Conservation (phyloP, 2,797 vertebrate species). For the Danio tinwini region DNA sequence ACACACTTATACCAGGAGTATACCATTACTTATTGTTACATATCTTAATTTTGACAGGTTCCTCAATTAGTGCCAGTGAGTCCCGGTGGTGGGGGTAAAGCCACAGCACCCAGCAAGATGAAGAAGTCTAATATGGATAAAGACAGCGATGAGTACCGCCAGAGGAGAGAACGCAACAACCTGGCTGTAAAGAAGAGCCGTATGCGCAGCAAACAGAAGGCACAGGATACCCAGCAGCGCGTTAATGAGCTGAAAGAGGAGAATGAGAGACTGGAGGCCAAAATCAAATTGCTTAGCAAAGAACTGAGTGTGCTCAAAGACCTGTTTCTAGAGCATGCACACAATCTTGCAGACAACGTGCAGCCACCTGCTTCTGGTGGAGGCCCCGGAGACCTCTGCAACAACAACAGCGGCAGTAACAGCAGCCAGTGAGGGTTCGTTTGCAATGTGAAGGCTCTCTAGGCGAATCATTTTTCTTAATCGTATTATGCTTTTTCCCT, state of each 20-base stretch:
- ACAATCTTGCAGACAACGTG: conserved; percentile 93
- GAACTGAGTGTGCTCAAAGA: conserved; percentile 98
- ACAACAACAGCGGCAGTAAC: conserved; percentile 54
- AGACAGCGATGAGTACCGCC: conserved; percentile 93
- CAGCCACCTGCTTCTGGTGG: conserved; percentile 80
- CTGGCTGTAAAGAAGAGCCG: conserved; percentile 98
- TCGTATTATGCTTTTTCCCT: conserved; percentile 29
- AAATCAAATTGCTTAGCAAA: conserved; percentile 97
- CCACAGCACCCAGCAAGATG: conserved; percentile 85
- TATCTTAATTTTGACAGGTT: conserved; percentile 68
- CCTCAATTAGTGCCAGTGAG: conserved; percentile 85
- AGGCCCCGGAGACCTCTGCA: conserved; percentile 73
- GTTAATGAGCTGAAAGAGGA: conserved; percentile 98
- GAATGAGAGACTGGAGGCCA: conserved; percentile 97
- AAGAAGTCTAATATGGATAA: conserved; percentile 88
- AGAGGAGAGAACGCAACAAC: conserved; percentile 95
- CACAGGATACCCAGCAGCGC: conserved; percentile 93
- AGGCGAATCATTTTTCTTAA: conserved; percentile 24
- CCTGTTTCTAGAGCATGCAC: conserved; percentile 96
- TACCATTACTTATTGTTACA: not conserved
- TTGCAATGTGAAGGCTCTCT: conserved; percentile 24
- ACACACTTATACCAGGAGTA: no score
- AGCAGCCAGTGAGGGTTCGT: conserved; percentile 69
- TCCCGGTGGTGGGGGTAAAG: conserved; percentile 86
- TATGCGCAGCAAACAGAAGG: conserved; percentile 98